Evolutionary conservation across 2,797 vertebrate species (phyloP), one percentile per base, ranked within the genome.

Genomic region (Myotis planiceps): DNA sequence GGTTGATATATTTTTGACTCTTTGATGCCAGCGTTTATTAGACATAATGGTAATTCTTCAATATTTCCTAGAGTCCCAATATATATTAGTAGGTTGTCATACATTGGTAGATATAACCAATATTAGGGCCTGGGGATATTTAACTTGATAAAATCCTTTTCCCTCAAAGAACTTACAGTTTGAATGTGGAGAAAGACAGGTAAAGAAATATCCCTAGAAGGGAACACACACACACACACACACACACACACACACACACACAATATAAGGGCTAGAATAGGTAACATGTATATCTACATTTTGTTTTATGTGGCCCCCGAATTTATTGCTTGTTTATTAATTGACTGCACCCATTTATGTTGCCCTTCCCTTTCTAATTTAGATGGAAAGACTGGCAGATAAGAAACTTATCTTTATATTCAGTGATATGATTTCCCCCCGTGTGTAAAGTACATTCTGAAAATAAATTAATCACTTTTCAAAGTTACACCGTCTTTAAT

Each of bases 401-500:
- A 23, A 78, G 55, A 84, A 92, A 78, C 1, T 13, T 37, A 34
- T 32, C 66, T 93, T 86, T 69, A 18, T 55, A 39, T 78, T n/a
- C 39, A 25, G 18, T 32, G n/a, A 84, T 37, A 66, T 0, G n/a
- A 78, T 85, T 32, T 25, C 53, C 42, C 55, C 12, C 6, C 9
- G 3, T 66, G 5, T 32, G 2, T 88, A 29, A 89, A 47, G 13
- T 84, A 23, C 12, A 45, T 58, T 79, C 37, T 85, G 47, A 82
- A 65, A 92, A 15, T 63, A 88, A 94, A 71, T 63, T 58, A 80
- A 37, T 9, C 37, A 66, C 29, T 90, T 94, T 90, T 72, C 58
- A 92, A 82, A 95, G 34, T 37, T 71, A 63, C 2, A 3, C 18
- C 1, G 3, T 83, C 23, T 81, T 82, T 65, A 47, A 74, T 63